A percentile compares a stretch with the other conserved stretches of the same genome.
These are phyloP conservation scores for Ispidina picta DNA, from an alignment of 2,797 vertebrate genomes.

Conservation along the genomic window DNA sequence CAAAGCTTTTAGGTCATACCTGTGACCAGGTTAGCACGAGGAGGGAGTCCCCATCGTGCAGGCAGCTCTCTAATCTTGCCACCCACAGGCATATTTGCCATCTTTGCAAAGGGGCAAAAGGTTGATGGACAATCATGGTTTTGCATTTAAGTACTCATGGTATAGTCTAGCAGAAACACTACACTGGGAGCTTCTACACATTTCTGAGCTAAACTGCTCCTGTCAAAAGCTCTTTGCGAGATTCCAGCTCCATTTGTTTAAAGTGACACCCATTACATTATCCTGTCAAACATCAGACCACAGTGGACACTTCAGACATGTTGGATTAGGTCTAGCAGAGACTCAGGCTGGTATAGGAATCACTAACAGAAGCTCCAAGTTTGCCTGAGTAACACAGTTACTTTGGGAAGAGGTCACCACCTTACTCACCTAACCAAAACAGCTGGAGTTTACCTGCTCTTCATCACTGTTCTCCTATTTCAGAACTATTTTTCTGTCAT, in stretches of 20 bases:
- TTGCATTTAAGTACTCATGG: not conserved
- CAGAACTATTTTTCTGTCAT: not conserved
- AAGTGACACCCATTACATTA: not conserved
- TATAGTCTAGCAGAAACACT: not conserved
- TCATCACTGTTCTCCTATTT: not conserved
- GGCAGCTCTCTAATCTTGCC: not conserved
- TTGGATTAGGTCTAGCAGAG: slow-evolving; percentile 14
- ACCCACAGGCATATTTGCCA: not conserved
- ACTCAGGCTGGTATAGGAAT: not conserved
- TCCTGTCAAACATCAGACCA: slow-evolving; percentile 23
- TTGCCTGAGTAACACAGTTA: not conserved
- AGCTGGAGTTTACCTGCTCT: not conserved
- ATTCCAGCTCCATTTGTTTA: not conserved
- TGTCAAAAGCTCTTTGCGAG: not conserved
- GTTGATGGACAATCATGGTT: not conserved
- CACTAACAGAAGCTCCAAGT: not conserved
- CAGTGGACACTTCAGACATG: not conserved
- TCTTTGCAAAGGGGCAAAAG: not conserved
- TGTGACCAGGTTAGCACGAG: not conserved
- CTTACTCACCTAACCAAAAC: not conserved
- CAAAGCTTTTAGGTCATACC: not conserved
- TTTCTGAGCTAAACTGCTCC: slow-evolving; percentile 6
- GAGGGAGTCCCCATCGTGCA: not conserved
- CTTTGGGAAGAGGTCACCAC: not conserved
- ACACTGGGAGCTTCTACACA: not conserved